Base-by-base conservation (phyloP, 2,113 vertebrate genomes). In the Ursus arctos region DNA sequence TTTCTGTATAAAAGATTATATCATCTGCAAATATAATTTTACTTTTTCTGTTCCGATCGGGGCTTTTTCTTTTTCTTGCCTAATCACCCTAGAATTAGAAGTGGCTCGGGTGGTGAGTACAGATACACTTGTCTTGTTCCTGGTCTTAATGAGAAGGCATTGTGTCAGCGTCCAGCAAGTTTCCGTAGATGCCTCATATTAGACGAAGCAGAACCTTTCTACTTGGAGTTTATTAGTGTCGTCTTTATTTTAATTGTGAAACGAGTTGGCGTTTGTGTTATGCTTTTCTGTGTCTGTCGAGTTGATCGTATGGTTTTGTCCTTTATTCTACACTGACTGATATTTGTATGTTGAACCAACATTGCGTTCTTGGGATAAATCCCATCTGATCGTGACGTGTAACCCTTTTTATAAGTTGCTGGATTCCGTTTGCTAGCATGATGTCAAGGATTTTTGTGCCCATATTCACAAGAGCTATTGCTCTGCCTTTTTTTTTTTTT, bases 131-230 rank as follows among this genome's bases (percentile, higher is more conserved):
- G 16, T 74, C n/a, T 63, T 18, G 14, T 14, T 72, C 24, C 47
- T 15, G 26, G 19, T 8, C 18, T 19, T 13, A 8, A 4, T 10
- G 33, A 69, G 59, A 53, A 24, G 18, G 19, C 9, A 1, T 26
- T 51, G 13, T 0, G 49, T 84, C 2, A 2, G 9, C 26, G 0
- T 1, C 16, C 28, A 26, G 3, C 9, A 0, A 2, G 72, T 80
- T 47, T 57, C 63, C 4, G 4, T 4, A 24, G 59, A 24, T 26
- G 31, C 12, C n/a, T 22, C 40, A 16, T 67, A 13, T 65, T 43
- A 36, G 57, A 21, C 21, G 26, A 53, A 77, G 53, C 72, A 51
- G 19, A 49, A 6, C 28, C 18, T 26, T 67, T 43, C 55, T 88
- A 0, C 21, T 72, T 33, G 24, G 22, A 87, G 47, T 61, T 49